Percentiles rank a stretch among this genome's conserved stretches.
These are phyloP conservation scores for Noctua janthina DNA, from an alignment of 2,888 invertebrate genomes.

Conservation along the genomic window DNA sequence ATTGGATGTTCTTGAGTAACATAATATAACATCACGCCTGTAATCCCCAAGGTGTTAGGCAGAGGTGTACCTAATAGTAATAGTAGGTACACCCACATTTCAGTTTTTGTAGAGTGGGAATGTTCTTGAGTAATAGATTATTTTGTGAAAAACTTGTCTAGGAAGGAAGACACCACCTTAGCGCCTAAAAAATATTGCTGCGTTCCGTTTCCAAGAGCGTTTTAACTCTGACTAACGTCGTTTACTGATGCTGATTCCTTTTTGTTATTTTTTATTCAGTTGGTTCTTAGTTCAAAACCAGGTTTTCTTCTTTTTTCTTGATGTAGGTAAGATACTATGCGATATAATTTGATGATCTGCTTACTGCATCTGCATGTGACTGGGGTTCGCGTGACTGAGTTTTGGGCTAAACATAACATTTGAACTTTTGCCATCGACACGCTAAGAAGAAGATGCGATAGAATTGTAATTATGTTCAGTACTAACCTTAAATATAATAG, in stretches of 20 bases:
- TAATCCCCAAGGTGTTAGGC: too few relatives aligned
- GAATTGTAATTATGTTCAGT: background rate
- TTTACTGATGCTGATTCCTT: background rate
- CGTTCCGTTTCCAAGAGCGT: background rate
- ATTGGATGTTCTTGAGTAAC: too few relatives aligned
- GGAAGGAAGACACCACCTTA: background rate
- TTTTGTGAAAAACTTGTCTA: background rate
- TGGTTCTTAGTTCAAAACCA: too few relatives aligned
- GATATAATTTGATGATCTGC: background rate
- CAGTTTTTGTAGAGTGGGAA: too few relatives aligned
- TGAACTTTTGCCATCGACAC: too few relatives aligned
- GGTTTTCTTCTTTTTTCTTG: background rate
- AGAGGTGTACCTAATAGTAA: too few relatives aligned
- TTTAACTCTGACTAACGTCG: background rate
- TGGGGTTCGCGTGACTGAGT: too few relatives aligned
- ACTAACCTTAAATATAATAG: conserved; percentile 70
- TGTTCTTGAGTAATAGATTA: background rate
- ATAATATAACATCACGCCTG: background rate
- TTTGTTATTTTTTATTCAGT: background rate
- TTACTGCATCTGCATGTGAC: too few relatives aligned
- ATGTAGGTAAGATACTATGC: too few relatives aligned
- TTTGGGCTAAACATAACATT: too few relatives aligned
- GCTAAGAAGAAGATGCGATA: too few relatives aligned
- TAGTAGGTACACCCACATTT: too few relatives aligned
- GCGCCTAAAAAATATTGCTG: background rate